Base-by-base conservation (phyloP, 2,113 vertebrate genomes). In the Actenoides lindsayi region DNA sequence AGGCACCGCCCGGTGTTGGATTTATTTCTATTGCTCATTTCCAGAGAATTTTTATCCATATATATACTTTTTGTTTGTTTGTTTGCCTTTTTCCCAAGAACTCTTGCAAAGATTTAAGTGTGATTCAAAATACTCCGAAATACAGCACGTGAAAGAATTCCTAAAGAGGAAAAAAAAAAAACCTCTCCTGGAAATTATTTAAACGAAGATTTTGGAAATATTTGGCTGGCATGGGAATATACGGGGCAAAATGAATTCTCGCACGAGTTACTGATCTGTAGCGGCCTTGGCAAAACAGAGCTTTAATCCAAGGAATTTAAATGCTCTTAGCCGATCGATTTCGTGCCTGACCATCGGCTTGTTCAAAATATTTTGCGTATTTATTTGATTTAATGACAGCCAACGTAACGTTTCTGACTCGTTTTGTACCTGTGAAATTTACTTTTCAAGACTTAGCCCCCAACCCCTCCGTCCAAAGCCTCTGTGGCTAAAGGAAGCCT, bases 101-200 rank as follows among this genome's bases (percentile, higher is more conserved):
- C 20, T 59, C 41, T 31, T 14, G 46, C 13, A 27, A 62, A 44
- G 18, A 19, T 42, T 65, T 46, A 46, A 51, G 9, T 3, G 8
- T 24, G 25, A 68, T 35, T 37, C 30, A 25, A 73, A 89, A 73
- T 17, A 33, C 4, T 18, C 16, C 6, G 0, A 62, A 70, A 42
- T 2, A 4, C 2, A 8, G 13, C 13, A 27, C 12, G 2, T 1
- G 18, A 57, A 77, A 41, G 5, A 46, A 65, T 63, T 35, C 10
- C 14, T 25, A 15, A 41, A 73, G 68, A 50, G 12, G 28, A 48
- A 41, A 65, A 28, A 30, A 28, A 10, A 33, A 31, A 39, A 50
- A 50, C 4, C 5, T 7, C 11, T n/a, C 10, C 17, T 2, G 59
- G 27, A 67, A 78, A 67, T 4, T 9, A 33, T 10, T 57, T 9